Conservation (phyloP, 2,888 invertebrate genomes). For the Phengaris arion region DNA sequence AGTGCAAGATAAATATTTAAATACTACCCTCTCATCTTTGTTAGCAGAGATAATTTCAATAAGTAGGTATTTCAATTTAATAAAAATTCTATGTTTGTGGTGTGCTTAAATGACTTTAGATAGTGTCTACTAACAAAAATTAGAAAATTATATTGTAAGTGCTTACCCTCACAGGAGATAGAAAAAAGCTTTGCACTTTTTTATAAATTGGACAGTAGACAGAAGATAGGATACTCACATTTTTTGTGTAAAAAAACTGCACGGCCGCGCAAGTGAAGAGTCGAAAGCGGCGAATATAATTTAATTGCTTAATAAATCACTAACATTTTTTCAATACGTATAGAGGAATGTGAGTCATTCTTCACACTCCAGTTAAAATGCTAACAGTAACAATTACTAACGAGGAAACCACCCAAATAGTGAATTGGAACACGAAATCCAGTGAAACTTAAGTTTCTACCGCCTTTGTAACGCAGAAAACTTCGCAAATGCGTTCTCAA, state of each 20-base stretch:
- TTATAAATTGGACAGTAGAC: too few relatives aligned
- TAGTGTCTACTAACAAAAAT: too few relatives aligned
- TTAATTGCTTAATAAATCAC: constrained; percentile 52
- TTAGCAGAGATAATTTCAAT: too few relatives aligned
- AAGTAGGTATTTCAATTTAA: too few relatives aligned
- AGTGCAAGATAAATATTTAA: too few relatives aligned
- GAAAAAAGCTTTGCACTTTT: too few relatives aligned
- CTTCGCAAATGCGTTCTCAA: constrained; percentile 31
- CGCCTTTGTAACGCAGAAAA: constrained; percentile 43
- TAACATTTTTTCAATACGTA: constrained; percentile 64
- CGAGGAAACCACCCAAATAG: constrained; percentile 68
- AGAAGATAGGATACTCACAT: too few relatives aligned
- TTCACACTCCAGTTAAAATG: constrained; percentile 77
- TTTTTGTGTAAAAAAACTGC: not conserved
- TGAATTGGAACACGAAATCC: constrained; percentile 66
- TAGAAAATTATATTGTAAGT: too few relatives aligned
- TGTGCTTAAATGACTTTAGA: too few relatives aligned
- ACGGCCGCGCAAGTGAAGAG: constrained; percentile 26
- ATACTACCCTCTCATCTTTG: too few relatives aligned
- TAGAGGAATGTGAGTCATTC: constrained; percentile 70
- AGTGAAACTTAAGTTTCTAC: constrained; percentile 55
- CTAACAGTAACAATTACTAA: constrained; percentile 69
- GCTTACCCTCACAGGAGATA: too few relatives aligned
- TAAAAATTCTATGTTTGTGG: too few relatives aligned
- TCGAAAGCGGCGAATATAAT: constrained; percentile 35